Base-by-base conservation (phyloP, 2,113 vertebrate genomes). In the Pyrgilauda ruficollis region DNA sequence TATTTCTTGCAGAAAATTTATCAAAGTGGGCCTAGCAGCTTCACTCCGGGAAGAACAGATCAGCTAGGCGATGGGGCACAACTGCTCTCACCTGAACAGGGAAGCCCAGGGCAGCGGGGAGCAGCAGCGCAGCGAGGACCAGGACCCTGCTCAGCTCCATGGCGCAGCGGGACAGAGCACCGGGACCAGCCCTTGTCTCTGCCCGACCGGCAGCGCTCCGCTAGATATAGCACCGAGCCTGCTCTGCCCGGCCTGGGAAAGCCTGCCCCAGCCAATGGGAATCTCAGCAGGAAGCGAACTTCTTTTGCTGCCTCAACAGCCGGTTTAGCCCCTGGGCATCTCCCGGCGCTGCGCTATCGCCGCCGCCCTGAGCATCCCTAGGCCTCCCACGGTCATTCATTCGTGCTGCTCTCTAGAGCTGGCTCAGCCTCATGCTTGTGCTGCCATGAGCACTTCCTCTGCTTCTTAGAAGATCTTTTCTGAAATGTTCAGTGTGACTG, bases 61-160 rank as follows among this genome's bases (percentile, higher is more conserved):
- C 21, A 41, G 11, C 30, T 18, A 7, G 50, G 55, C 43, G 41
- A 33, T 0, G 4, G n/a, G 66, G 59, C 33, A 13, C 2, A 78
- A 26, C 24, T 12, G 26, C 56, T 82, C 96, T 96, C 86, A 97
- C 96, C 96, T 93, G 93, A 31, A 97, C 1, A 3, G 96, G 96
- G 77, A 96, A 96, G 31, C 41, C 62, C 84, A 82, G 28, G 35
- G 69, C 0, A 3, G 83, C 3, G 0, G 46, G 90, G 15, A 94
- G 83, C 61, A 96, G 73, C 9, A 84, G 15, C 0, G 76, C 47
- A 4, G 53, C 6, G 77, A 72, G 9, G 79, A 87, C 0, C 11
- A 66, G 52, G 28, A 41, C 13, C 56, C 58, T 8, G 66, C 55
- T 46, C n/a, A 39, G 61, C 33, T 64, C 69, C 90, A 90, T 93